Base-by-base conservation (phyloP, 2,113 vertebrate genomes). In the Microcebus jonahi region DNA sequence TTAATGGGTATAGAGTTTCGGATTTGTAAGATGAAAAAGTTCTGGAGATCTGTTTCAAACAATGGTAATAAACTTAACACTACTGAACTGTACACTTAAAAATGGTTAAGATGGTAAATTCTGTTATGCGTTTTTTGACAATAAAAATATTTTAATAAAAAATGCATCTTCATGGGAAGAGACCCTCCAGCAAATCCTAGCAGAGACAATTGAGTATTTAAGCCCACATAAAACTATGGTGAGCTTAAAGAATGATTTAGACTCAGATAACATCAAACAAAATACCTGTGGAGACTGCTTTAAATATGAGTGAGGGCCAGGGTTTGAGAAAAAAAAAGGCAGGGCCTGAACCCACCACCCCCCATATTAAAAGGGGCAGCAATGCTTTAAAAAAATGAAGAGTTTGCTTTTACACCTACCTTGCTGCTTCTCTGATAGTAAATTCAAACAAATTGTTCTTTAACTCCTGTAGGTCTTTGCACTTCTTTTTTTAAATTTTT, bases 401-500 rank as follows among this genome's bases (percentile, higher is more conserved):
- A 57, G 10, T 39, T 76, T 42, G n/a, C 42, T 75, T 57, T 79
- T 68, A 90, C 91, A 97, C 98, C 97, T 98, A 99, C 99, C 99
- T 99, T 98, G 98, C 98, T 80, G 99, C 99, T 98, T 99, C 99
- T 98, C 99, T 99, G 98, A 99, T 99, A 81, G 99, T 99, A 91
- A 99, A 99, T 96, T 99, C 99, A 57, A 98, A 99, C 99, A 98
- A 99, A 99, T 98, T 99, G 99, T 98, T 98, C 99, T 95, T 99
- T 99, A 55, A 99, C 98, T 76, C 99, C 98, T 59, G 98, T 82
- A n/a, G 99, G 98, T 76, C 99, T 99, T 98, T 48, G 48, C 48
- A 48, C 9, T 48, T 48, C 48, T 48, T 48, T 10, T 10, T 48
- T 48, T 48, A 10, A 45, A 45, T 48, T 48, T 11, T 48, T 48